Evolutionary conservation across 2,888 invertebrate species (phyloP).

Genomic region (Brachyopa scutellaris): DNA sequence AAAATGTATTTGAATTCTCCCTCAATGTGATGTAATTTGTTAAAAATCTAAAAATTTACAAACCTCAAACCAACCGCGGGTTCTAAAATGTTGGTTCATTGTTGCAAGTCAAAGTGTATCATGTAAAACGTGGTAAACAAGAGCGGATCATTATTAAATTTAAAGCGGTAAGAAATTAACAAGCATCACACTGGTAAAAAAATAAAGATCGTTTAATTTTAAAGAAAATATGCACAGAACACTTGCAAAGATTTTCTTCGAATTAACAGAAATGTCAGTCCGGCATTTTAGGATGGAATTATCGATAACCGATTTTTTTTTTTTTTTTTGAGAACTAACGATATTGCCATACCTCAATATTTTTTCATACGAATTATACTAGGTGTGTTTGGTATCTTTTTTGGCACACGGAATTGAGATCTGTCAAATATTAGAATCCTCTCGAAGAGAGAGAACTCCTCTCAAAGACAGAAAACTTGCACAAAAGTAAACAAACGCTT

Average conservation of each 20-base stretch:
- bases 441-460: too few species aligned
- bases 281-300: constrained; percentile 49
- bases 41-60: constrained; percentile 45
- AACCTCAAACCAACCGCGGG: constrained; percentile 81
- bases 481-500: too few species aligned
- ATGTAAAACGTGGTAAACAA: neutral
- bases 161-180: neutral
- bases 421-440: too few species aligned
- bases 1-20: constrained; percentile 13
- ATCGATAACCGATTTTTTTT: too few species aligned
- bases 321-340: too few species aligned
- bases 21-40: constrained; percentile 28
- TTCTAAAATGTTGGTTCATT: constrained; percentile 76
- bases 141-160: constrained; percentile 21
- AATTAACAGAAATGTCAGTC: constrained; percentile 27
- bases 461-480: too few species aligned
- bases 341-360: too few species aligned
- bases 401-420: too few species aligned
- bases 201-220: too few species aligned
- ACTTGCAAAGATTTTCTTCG: neutral
- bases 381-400: too few species aligned
- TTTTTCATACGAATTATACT: too few species aligned
- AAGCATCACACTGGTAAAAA: constrained; percentile 19
- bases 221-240: constrained; percentile 11
- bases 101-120: constrained; percentile 41